phyloP scores from a whole-genome alignment of 2,888 invertebrate species.

The Drosophila maculinotata region DNA sequence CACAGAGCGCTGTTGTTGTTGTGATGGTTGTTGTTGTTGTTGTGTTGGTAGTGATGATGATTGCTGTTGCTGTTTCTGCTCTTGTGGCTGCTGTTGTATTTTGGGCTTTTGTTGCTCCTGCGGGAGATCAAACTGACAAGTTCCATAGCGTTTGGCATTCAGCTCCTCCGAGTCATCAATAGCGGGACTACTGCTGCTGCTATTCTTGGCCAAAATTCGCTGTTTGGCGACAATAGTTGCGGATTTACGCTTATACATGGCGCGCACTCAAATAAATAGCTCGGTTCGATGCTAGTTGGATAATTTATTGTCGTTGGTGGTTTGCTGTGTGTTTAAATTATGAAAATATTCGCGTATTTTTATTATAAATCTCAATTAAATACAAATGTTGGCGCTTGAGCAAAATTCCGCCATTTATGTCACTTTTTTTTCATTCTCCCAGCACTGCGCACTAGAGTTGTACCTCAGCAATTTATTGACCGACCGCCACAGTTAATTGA shows the following conservation, averaged over 20 bases:
- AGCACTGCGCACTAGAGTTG: slow-evolving; percentile 53
- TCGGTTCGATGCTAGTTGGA: slow-evolving; percentile 31
- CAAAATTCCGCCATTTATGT: slow-evolving; percentile 84
- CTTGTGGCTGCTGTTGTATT: slow-evolving; percentile 37
- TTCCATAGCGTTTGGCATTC: slow-evolving; percentile 37
- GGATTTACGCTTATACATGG: slow-evolving; percentile 75
- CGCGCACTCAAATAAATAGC: slow-evolving; percentile 42
- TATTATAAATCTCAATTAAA: slow-evolving; percentile 73
- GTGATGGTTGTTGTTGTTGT: slow-evolving; percentile 38
- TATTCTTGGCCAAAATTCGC: too few relatives aligned
- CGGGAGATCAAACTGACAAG: slow-evolving; percentile 46
- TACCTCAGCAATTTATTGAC: slow-evolving; percentile 27
- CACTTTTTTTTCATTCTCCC: slow-evolving; percentile 81
- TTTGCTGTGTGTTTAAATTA: slow-evolving; percentile 34
- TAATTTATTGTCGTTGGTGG: slow-evolving; percentile 28
- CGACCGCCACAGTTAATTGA: slow-evolving; percentile 29
- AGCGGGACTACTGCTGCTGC: slow-evolving; percentile 47
- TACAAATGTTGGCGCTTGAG: slow-evolving; percentile 80
- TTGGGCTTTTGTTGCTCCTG: slow-evolving; percentile 36
- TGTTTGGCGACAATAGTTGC: slow-evolving; percentile 49
- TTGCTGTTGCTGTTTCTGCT: slow-evolving; percentile 41
- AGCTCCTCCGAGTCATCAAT: slow-evolving; percentile 50
- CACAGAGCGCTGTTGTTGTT: slow-evolving; percentile 76
- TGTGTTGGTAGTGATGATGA: slow-evolving; percentile 30
- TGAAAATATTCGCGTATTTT: slow-evolving; percentile 44